phyloP scores from a whole-genome alignment of 2,888 invertebrate genomes.

The Sesamia inferens region DNA sequence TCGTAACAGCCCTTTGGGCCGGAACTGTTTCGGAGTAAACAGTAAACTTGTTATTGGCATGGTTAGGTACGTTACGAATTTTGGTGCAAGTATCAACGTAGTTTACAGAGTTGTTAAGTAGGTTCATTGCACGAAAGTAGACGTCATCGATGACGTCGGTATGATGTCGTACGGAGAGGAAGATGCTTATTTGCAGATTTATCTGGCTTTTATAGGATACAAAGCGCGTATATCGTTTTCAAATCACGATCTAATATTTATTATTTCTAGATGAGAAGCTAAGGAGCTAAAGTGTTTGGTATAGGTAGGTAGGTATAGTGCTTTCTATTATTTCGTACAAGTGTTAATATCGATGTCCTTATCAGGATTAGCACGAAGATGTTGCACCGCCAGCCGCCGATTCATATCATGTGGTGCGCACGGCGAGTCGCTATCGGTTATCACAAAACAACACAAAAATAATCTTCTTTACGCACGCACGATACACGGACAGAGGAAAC shows the following conservation, averaged over 20 bases:
- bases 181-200: conserved; percentile 10
- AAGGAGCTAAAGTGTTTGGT: background rate
- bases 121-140: conserved; percentile 39
- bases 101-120: conserved; percentile 14
- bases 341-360: background rate
- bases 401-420: conserved; percentile 4
- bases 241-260: background rate
- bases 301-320: background rate
- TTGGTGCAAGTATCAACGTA: conserved; percentile 31
- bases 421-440: conserved; percentile 69
- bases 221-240: background rate
- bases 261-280: conserved; percentile 1
- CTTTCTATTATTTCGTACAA: conserved; percentile 17
- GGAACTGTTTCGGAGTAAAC: conserved; percentile 17
- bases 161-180: conserved; percentile 30
- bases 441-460: conserved; percentile 76
- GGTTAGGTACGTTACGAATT: conserved; percentile 18
- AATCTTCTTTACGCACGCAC: conserved; percentile 74
- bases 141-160: conserved; percentile 42
- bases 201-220: conserved; percentile 11
- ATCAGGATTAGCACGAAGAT: conserved; percentile 11
- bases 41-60: conserved; percentile 20
- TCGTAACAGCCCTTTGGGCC: background rate
- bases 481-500: conserved; percentile 69
- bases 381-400: background rate